Base-by-base conservation (phyloP, 2,113 vertebrate genomes). In the Entelurus aequoreus region DNA sequence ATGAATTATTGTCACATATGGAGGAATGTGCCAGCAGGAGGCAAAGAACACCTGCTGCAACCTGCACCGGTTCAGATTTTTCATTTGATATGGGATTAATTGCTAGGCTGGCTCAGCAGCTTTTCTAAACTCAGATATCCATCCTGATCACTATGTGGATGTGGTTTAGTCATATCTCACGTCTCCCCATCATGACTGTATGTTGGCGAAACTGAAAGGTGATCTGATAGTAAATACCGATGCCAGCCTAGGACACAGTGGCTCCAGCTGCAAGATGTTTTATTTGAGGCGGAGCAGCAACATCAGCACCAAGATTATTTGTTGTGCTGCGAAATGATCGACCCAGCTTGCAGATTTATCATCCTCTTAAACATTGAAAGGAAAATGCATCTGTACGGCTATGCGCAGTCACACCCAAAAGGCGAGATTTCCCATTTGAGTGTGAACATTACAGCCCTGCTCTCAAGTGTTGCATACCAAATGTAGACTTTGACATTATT, bases 61-160 rank as follows among this genome's bases (percentile, higher is more conserved):
- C 67, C 69, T 65, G 71, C 9, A 13, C 65, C 16, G 66, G 68
- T 74, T 66, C 76, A 55, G 16, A 77, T 81, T 76, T 69, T 68
- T 76, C 53, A 72, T 82, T 84, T 82, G 69, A 80, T 77, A 62
- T 63, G 57, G 73, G 82, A 86, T 82, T 86, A 81, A 86, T 87
- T 86, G 81, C 81, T 81, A 50, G 71, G 69, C 69, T 66, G 62
- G 61, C 74, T 83, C 75, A 78, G 77, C 76, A 84, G 69, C 66
- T 79, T 82, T 75, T 65, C 51, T 52, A 62, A 37, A 28, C 72
- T 71, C 52, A 55, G n/a, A 74, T 60, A 84, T 78, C 62, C 69
- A 76, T 77, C 74, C 52, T 66, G 62, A 3, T 35, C 68, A 58
- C 74, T 56, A 71, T 42, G 40, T 65, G 71, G 59, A 48, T 16